Conservation (phyloP, 2,797 vertebrate genomes). For the Hapalemur alaotrensis region DNA sequence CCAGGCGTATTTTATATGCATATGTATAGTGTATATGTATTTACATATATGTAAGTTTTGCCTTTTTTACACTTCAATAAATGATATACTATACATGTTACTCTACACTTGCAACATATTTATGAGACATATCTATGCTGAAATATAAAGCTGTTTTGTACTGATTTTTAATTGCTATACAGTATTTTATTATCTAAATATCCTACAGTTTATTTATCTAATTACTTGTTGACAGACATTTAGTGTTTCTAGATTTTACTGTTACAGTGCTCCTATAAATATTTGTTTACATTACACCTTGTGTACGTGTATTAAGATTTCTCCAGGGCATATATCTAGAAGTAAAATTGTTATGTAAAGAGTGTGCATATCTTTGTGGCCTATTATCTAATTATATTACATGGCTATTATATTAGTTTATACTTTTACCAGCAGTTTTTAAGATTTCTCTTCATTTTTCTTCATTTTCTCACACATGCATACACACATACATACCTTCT, state of each 20-base stretch:
- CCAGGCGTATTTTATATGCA: background rate
- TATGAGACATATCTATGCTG: background rate
- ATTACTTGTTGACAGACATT: background rate
- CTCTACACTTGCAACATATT: background rate
- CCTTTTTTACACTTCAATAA: background rate
- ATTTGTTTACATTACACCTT: background rate
- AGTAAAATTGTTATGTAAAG: background rate
- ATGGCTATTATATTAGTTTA: background rate
- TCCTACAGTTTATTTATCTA: background rate
- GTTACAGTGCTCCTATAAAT: background rate
- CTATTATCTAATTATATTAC: background rate
- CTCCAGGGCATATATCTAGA: background rate
- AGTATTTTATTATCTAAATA: background rate
- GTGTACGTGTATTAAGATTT: background rate
- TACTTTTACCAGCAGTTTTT: background rate
- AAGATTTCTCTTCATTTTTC: background rate
- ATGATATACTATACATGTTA: background rate
- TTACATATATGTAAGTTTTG: background rate
- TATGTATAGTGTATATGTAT: background rate
- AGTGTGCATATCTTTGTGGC: background rate
- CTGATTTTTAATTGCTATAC: background rate
- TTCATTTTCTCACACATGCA: background rate
- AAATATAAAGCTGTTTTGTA: background rate
- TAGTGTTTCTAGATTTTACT: background rate
- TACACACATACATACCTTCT: background rate